Evolutionary conservation across 2,113 vertebrate genomes (phyloP).

Genomic region (Oxyura jamaicensis): DNA sequence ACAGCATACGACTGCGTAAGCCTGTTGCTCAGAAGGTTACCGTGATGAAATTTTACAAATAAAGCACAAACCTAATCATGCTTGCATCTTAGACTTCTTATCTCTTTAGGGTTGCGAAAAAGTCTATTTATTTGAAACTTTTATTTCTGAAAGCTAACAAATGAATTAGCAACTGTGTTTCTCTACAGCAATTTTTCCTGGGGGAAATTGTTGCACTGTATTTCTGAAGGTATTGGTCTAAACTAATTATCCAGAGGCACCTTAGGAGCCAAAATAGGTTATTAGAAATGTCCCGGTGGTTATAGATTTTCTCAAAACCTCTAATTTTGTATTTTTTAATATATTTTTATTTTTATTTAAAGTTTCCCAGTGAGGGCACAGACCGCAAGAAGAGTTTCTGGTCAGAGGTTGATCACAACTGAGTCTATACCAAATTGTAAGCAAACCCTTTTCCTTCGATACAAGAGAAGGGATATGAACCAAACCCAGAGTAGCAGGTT

Average conservation of each 20-base stretch:
- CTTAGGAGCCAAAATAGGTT: background rate
- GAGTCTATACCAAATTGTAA: background rate
- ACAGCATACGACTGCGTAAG: background rate
- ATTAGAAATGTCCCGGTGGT: background rate
- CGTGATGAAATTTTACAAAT: background rate
- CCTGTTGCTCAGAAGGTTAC: slow-evolving; percentile 8
- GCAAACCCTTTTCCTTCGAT: background rate
- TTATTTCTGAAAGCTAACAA: background rate
- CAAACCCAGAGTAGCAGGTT: background rate
- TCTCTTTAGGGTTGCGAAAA: slow-evolving; percentile 8
- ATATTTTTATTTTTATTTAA: background rate
- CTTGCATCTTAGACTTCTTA: slow-evolving; percentile 7
- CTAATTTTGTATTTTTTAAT: background rate
- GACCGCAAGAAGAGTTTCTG: background rate
- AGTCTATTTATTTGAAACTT: background rate
- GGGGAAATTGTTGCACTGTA: background rate
- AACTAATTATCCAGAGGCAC: background rate
- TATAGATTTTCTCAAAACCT: background rate
- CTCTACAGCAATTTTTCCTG: background rate
- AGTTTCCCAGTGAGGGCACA: background rate
- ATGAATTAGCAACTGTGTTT: background rate
- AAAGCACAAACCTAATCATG: background rate
- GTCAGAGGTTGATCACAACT: background rate
- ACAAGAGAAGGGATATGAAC: background rate
- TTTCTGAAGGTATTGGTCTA: slow-evolving; percentile 19